Percentiles rank a stretch among this genome's conserved stretches.
phyloP scores from a whole-genome alignment of 2,888 invertebrate genomes.

The Noctua pronuba region DNA sequence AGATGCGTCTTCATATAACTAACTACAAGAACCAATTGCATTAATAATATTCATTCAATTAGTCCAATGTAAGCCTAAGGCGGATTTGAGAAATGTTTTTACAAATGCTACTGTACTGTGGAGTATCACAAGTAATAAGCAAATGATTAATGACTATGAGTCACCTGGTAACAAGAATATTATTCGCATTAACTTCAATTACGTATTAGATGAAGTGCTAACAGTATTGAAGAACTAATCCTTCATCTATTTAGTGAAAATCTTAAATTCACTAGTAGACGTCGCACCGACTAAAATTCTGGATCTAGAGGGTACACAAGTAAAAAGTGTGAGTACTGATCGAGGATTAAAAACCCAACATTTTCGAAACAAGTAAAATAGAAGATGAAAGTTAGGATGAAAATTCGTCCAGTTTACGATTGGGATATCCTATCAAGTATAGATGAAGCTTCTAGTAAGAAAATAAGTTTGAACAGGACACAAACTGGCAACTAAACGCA shows the following conservation, averaged over 20 bases:
- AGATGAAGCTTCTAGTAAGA: background rate
- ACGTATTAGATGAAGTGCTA: conserved; percentile 24
- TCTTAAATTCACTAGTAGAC: background rate
- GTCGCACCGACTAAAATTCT: background rate
- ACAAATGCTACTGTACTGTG: conserved; percentile 17
- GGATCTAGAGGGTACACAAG: background rate
- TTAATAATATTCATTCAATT: conserved; percentile 46
- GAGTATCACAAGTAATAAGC: conserved; percentile 13
- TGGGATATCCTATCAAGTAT: background rate
- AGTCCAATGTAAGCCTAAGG: conserved; percentile 27
- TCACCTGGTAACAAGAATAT: conserved; percentile 24
- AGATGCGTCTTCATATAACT: background rate
- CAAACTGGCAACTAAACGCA: conserved; percentile 1
- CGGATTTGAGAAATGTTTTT: conserved; percentile 16
- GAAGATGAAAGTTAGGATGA: background rate
- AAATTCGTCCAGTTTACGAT: too few relatives aligned
- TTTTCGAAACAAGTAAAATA: background rate
- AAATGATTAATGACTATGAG: conserved; percentile 21
- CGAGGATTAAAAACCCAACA: background rate
- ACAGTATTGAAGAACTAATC: conserved; percentile 8
- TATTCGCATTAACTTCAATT: conserved; percentile 27
- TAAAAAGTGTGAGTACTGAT: too few relatives aligned
- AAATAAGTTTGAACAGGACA: conserved; percentile 4
- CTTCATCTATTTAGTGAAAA: background rate
- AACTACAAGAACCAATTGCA: conserved; percentile 22